Conservation (phyloP, 2,888 invertebrate genomes). For the Morpho deidamia region DNA sequence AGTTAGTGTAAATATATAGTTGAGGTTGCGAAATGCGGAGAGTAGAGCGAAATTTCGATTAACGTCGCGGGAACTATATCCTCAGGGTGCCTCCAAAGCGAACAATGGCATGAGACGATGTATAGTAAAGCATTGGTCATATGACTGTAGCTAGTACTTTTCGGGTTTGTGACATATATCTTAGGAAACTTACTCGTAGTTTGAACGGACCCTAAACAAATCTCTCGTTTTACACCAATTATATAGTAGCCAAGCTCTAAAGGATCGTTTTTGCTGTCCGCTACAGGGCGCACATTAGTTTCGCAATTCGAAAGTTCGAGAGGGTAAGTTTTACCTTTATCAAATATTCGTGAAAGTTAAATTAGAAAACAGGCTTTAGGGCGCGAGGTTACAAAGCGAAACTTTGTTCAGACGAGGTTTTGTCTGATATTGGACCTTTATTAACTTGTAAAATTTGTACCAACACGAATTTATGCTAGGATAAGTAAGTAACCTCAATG, state of each 20-base stretch:
- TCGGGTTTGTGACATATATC: not conserved
- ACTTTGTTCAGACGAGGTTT: constrained; percentile 15
- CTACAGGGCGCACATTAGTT: constrained; percentile 16
- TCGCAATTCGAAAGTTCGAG: constrained; percentile 16
- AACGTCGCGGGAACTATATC: too few relatives aligned
- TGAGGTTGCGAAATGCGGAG: too few relatives aligned
- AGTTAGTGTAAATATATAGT: too few relatives aligned
- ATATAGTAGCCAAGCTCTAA: constrained; percentile 7
- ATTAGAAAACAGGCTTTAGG: constrained; percentile 39
- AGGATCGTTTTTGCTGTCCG: constrained; percentile 17
- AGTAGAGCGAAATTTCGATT: too few relatives aligned
- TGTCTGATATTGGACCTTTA: constrained; percentile 10
- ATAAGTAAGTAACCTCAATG: too few relatives aligned
- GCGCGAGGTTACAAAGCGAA: constrained; percentile 32
- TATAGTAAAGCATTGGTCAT: too few relatives aligned
- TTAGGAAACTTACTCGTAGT: not conserved
- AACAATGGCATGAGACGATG: too few relatives aligned
- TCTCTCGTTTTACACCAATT: constrained; percentile 9
- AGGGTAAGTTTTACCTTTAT: constrained; percentile 34
- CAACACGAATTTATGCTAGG: too few relatives aligned
- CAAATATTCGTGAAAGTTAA: constrained; percentile 46
- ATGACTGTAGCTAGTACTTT: too few relatives aligned
- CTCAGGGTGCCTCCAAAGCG: too few relatives aligned
- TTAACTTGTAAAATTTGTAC: not conserved
- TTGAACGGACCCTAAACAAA: constrained; percentile 2